These are phyloP conservation scores for Pseudomugil tenellus DNA, from an alignment of 2,797 vertebrate genomes.

Conservation along the genomic window DNA sequence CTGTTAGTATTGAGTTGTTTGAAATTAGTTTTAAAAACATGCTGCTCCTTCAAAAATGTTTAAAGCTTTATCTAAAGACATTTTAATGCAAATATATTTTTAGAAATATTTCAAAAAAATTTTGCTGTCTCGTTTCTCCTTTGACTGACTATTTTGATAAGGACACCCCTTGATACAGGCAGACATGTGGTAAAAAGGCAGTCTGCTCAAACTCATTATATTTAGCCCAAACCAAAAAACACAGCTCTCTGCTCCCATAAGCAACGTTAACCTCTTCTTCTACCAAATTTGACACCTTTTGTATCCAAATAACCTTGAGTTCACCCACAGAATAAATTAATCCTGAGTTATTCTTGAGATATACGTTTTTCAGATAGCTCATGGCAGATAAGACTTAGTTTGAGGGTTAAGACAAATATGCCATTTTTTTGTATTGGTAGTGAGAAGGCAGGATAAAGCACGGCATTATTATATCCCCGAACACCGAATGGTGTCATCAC, in stretches of 20 bases:
- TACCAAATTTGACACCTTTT: neutral
- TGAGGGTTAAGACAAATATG: neutral
- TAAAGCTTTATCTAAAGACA: too few relatives aligned
- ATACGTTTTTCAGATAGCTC: neutral
- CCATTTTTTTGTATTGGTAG: neutral
- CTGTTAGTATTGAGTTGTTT: too few relatives aligned
- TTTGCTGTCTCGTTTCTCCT: too few relatives aligned
- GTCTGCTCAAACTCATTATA: neutral
- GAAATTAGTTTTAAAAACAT: too few relatives aligned
- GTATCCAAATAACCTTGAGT: neutral
- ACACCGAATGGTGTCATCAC: too few relatives aligned
- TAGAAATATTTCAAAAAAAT: too few relatives aligned
- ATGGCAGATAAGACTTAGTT: neutral
- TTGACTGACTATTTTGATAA: too few relatives aligned
- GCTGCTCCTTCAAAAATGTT: too few relatives aligned
- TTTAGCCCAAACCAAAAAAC: neutral
- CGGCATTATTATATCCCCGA: too few relatives aligned
- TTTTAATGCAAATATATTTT: too few relatives aligned
- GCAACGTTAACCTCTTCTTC: neutral
- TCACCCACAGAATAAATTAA: neutral
- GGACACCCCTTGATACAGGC: neutral
- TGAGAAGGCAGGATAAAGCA: too few relatives aligned
- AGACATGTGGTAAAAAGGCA: neutral
- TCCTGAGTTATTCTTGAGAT: neutral
- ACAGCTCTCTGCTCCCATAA: neutral